Evolutionary conservation across 2,797 vertebrate genomes (phyloP), one percentile per base, ranked within the genome.

Genomic region (Eurystomus glaucurus): DNA sequence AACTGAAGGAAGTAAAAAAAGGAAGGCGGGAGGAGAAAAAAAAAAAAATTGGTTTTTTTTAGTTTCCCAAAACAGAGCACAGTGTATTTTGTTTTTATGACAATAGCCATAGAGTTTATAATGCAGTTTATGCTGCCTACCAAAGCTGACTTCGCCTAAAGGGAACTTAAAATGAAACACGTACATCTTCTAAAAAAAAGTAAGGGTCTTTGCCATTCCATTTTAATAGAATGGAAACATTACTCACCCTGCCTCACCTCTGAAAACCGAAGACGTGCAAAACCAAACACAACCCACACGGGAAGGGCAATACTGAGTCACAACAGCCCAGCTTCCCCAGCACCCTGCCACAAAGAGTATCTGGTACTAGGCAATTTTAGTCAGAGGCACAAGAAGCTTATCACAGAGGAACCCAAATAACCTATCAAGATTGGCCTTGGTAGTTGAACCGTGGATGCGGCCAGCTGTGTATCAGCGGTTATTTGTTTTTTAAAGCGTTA

Each of bases 1-100:
- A 99, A 99, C 99, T 99, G 97, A 91, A 86, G 57, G 39, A 81
- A 85, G 64, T 6, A 39, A 20, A 91, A 88, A 93, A 51, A 21
- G 6, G 55, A 94, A 61, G 48, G 26, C 70, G 25, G 62, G 9
- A 82, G 22, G 12, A 14, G 8, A 37, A 50, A 25, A 43, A 35
- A 85, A 28, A 43, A 20, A 37, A 45, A 77, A 45, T 12, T 39
- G 7, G 29, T 23, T 89, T 78, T 22, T 10, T 80, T 94, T 76
- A 14, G 23, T 86, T 94, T 94, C 76, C 70, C 61, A 75, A 88
- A 93, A 57, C 50, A 84, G 19, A 71, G 6, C 25, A 50, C 0
- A 1, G 57, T 19, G 29, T 58, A 33, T 65, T 78, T 66, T 91
- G 65, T 3, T 51, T 84, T 85, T 43, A 79, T 68, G 66, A 91